Evolutionary conservation across 2,888 invertebrate species (phyloP).

Genomic region (Leptothorax acervorum): DNA sequence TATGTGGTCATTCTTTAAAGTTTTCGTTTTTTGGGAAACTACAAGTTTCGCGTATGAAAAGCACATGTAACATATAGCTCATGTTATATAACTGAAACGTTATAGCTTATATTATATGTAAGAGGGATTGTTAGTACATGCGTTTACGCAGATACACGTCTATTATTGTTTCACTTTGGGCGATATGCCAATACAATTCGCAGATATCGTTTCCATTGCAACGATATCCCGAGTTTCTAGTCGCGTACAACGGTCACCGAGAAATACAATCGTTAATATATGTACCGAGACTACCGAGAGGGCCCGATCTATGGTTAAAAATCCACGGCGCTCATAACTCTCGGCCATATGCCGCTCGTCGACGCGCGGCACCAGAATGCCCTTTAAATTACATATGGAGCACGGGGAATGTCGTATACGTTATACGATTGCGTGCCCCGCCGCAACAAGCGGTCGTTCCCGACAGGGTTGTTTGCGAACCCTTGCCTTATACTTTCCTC

Average conservation of each 20-base stretch:
- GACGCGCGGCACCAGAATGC: slow-evolving; percentile 9
- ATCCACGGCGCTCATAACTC: slow-evolving; percentile 13
- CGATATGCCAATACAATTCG: not conserved
- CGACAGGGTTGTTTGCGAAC: slow-evolving; percentile 43
- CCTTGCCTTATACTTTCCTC: slow-evolving; percentile 20
- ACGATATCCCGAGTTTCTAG: not conserved
- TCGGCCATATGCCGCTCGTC: not conserved
- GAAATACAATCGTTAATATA: slow-evolving; percentile 26
- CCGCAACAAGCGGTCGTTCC: slow-evolving; percentile 31
- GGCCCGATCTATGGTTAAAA: slow-evolving; percentile 32
- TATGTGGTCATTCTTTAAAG: not conserved
- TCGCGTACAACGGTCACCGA: not conserved
- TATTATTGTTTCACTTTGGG: not conserved
- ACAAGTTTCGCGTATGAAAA: not conserved
- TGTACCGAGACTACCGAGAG: not conserved
- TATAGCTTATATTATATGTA: not conserved
- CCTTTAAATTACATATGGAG: slow-evolving; percentile 42
- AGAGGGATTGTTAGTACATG: not conserved
- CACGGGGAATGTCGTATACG: slow-evolving; percentile 36
- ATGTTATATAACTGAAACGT: not conserved
- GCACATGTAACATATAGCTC: not conserved
- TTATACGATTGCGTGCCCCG: slow-evolving; percentile 45
- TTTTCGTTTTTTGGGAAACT: not conserved
- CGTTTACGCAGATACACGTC: not conserved
- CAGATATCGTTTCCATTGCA: not conserved